Evolutionary conservation across 1,140 invertebrate species (phyloP).

Genomic region (Homarus americanus): DNA sequence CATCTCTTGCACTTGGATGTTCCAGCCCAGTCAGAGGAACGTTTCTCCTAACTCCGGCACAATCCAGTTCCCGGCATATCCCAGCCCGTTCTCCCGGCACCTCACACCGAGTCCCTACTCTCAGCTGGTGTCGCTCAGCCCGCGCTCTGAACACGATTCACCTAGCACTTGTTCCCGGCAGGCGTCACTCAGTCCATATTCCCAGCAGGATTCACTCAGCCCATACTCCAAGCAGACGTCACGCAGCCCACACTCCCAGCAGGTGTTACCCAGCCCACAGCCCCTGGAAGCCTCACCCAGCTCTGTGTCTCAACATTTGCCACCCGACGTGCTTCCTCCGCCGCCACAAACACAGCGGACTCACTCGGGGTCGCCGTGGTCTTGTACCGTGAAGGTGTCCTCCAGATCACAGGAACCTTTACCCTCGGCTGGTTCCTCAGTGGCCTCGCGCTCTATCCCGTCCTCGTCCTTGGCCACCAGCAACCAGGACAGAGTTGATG

Average conservation of each 20-base stretch:
- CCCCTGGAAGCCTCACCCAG: neutral
- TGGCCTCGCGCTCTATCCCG: neutral
- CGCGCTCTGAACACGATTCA: neutral
- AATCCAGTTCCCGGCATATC: neutral
- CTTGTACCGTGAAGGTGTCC: neutral
- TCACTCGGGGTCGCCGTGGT: neutral
- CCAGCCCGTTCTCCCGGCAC: neutral
- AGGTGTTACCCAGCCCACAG: neutral
- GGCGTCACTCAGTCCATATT: conserved; percentile 1
- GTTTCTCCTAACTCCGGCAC: neutral
- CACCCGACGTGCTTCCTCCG: neutral
- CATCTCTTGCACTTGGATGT: neutral
- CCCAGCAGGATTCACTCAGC: neutral
- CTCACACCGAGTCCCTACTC: neutral
- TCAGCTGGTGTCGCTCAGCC: neutral
- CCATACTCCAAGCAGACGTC: neutral
- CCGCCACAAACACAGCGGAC: neutral
- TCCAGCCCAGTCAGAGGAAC: conserved; percentile 22
- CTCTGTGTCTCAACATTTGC: neutral
- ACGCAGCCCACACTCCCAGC: neutral
- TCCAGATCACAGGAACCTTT: neutral
- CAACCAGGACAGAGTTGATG: neutral
- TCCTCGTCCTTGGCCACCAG: neutral
- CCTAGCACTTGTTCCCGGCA: neutral
- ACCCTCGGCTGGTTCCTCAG: neutral